These are phyloP conservation scores for Meghimatium bilineatum DNA, from an alignment of 2,888 invertebrate genomes.

Conservation along the genomic window DNA sequence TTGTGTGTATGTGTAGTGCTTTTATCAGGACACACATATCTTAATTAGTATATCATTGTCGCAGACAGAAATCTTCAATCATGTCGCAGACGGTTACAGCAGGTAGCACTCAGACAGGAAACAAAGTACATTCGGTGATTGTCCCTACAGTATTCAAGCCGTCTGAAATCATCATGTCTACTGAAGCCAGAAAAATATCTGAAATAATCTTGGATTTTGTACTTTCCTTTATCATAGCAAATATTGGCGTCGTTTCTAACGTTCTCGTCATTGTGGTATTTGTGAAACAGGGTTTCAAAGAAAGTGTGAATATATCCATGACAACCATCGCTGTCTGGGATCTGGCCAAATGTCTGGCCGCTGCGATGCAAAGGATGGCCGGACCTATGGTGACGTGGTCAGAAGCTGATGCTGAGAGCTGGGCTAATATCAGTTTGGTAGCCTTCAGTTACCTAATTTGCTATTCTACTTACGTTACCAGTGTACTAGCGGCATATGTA, in stretches of 20 bases:
- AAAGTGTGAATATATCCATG: conserved; percentile 43
- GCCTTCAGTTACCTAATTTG: conserved; percentile 25
- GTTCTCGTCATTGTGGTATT: conserved; percentile 47
- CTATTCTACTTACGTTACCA: conserved; percentile 38
- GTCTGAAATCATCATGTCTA: background rate
- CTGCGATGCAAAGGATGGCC: conserved; percentile 12
- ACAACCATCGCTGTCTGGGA: conserved; percentile 45
- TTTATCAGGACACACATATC: no score
- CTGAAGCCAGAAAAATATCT: conserved; percentile 14
- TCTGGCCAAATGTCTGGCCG: conserved; percentile 31
- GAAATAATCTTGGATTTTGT: conserved; percentile 72
- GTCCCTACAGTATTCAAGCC: conserved; percentile 13
- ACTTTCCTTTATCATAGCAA: conserved; percentile 52
- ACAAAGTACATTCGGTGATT: background rate
- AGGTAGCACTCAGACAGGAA: no score
- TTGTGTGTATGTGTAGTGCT: no score
- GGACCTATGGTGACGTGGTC: conserved; percentile 6
- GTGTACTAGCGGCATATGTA: conserved; percentile 42
- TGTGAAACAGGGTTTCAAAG: conserved; percentile 21
- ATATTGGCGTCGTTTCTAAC: conserved; percentile 32
- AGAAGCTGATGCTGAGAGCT: conserved; percentile 36
- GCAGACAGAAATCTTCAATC: background rate
- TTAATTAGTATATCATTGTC: no score
- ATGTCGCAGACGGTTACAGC: background rate
- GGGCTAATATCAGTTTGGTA: conserved; percentile 27